These are phyloP conservation scores for Pseudopipra pipra DNA, from an alignment of 2,113 vertebrate genomes.

Conservation along the genomic window DNA sequence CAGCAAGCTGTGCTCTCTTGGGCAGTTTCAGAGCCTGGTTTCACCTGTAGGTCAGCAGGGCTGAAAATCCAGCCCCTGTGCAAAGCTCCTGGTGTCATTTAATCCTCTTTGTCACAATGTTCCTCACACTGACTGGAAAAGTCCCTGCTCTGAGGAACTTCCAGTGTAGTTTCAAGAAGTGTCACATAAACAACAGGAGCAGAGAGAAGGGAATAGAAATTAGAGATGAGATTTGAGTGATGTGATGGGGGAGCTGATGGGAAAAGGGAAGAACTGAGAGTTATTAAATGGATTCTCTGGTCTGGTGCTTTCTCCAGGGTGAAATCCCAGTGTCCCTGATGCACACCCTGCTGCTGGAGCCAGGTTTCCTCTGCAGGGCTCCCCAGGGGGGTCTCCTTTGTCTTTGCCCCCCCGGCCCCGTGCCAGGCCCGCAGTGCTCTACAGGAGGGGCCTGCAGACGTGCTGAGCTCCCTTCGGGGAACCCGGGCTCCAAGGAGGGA, in stretches of 20 bases:
- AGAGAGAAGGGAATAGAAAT: not conserved
- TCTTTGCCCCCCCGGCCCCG: not conserved
- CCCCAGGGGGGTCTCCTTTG: not conserved
- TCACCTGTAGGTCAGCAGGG: rapidly evolving
- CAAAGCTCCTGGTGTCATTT: not conserved
- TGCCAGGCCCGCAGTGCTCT: not conserved
- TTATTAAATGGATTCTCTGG: not conserved
- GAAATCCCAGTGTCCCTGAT: not conserved
- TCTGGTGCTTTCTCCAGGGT: not conserved
- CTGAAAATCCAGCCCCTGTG: not conserved
- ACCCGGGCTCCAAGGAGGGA: not conserved
- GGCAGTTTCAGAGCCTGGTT: not conserved
- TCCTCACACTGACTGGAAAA: not conserved
- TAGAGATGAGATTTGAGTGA: not conserved
- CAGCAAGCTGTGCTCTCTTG: not conserved
- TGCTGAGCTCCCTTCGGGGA: not conserved
- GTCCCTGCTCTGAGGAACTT: not conserved
- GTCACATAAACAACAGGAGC: not conserved
- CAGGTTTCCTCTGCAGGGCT: not conserved
- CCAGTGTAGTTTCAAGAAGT: not conserved
- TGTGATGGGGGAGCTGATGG: not conserved
- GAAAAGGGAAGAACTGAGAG: not conserved
- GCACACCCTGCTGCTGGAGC: not conserved
- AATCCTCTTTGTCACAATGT: rapidly evolving
- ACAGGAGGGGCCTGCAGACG: not conserved